Evolutionary conservation across 1,140 invertebrate genomes (phyloP).

Genomic region (Ceratina calcarata): DNA sequence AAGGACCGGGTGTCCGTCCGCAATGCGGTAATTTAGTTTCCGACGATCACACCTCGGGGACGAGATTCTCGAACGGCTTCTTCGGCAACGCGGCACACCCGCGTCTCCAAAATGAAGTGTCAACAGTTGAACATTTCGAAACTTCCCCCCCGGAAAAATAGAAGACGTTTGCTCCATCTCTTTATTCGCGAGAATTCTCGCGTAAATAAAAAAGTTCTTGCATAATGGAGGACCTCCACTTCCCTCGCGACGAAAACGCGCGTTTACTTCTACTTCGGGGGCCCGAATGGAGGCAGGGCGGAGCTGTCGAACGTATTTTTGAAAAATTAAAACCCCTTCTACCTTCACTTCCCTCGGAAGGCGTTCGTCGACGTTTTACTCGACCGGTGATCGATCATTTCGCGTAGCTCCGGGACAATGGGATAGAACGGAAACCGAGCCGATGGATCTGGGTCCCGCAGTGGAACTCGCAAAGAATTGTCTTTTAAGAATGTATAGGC

Average conservation of each 20-base stretch:
- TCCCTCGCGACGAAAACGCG: not conserved
- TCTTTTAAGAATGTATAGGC: too few relatives aligned
- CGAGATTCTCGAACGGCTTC: not conserved
- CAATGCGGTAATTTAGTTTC: conserved; percentile 49
- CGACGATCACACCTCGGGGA: not conserved
- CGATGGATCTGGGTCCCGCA: conserved; percentile 13
- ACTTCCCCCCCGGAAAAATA: too few relatives aligned
- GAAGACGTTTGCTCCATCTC: too few relatives aligned
- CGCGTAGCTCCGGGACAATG: not conserved
- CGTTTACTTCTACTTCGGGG: too few relatives aligned
- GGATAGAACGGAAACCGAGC: not conserved
- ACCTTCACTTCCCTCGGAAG: not conserved
- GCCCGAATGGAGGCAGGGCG: too few relatives aligned
- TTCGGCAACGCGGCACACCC: too few relatives aligned
- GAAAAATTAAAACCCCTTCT: conserved; percentile 24
- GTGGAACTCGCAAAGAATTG: conserved; percentile 14
- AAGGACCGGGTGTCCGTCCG: conserved; percentile 31
- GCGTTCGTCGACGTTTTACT: conserved; percentile 2
- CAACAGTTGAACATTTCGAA: too few relatives aligned
- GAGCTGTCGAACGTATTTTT: not conserved
- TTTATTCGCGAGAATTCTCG: too few relatives aligned
- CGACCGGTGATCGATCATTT: not conserved
- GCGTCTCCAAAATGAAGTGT: too few relatives aligned
- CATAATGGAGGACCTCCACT: too few relatives aligned
- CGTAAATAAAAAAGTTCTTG: too few relatives aligned